Evolutionary conservation across 2,888 invertebrate species (phyloP).

Genomic region (Zeuzera pyrina): DNA sequence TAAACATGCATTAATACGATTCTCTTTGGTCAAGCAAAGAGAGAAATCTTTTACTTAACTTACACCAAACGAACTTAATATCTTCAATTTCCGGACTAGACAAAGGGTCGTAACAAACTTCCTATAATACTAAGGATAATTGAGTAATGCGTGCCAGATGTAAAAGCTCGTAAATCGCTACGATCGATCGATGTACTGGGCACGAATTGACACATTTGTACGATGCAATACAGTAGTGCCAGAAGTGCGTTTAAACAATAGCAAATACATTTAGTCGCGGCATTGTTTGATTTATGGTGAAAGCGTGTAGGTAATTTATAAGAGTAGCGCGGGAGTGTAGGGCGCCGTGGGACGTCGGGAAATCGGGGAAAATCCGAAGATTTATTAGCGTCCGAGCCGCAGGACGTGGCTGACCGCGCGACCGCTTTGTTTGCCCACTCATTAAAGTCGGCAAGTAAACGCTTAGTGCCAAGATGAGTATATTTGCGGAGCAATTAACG

Average conservation of each 20-base stretch:
- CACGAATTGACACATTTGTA: slow-evolving; percentile 28
- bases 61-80: slow-evolving; percentile 46
- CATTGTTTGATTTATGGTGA: slow-evolving; percentile 67
- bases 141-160: slow-evolving; percentile 41
- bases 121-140: slow-evolving; percentile 37
- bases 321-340: slow-evolving; percentile 54
- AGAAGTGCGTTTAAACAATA: slow-evolving; percentile 66
- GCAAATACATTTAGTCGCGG: slow-evolving; percentile 65
- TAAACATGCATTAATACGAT: slow-evolving; percentile 50
- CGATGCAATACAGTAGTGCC: slow-evolving; percentile 37
- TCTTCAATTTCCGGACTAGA: slow-evolving; percentile 47
- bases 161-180: slow-evolving; percentile 11
- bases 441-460: slow-evolving; percentile 67
- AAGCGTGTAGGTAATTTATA: slow-evolving; percentile 72
- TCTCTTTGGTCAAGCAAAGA: slow-evolving; percentile 40
- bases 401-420: slow-evolving; percentile 49
- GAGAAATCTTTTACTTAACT: slow-evolving; percentile 36
- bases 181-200: slow-evolving; percentile 37
- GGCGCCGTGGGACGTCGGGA: slow-evolving; percentile 54
- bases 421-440: slow-evolving; percentile 61
- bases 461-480: slow-evolving; percentile 68
- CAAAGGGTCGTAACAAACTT: slow-evolving; percentile 48
- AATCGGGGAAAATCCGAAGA: slow-evolving; percentile 68
- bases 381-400: slow-evolving; percentile 57
- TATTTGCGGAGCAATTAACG: slow-evolving; percentile 70